A percentile compares a stretch with the other conserved stretches of the same genome.
These are phyloP conservation scores for Ochotona princeps DNA, from an alignment of 2,113 vertebrate genomes.

Conservation along the genomic window DNA sequence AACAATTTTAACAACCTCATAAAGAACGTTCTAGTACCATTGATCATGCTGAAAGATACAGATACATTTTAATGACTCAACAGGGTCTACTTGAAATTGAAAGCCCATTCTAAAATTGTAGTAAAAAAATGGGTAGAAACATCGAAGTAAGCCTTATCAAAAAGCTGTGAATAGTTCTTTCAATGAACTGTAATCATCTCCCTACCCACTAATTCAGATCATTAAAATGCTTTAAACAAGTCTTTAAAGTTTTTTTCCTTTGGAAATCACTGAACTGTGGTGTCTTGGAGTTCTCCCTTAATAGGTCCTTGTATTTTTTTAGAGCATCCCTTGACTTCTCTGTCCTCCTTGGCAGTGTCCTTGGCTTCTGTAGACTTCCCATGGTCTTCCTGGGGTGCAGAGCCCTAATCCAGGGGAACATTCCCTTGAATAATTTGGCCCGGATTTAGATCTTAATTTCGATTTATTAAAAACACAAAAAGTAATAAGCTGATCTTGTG, in stretches of 20 bases:
- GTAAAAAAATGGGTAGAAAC: conserved; percentile 54
- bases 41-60: conserved; percentile 75
- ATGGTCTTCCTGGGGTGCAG: background rate
- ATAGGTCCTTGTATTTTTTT: background rate
- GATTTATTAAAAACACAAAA: conserved; percentile 42
- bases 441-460: background rate
- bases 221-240: conserved; percentile 53
- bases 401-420: background rate
- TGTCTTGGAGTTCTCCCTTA: background rate
- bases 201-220: background rate
- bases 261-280: conserved; percentile 4
- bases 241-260: conserved; percentile 29
- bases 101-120: conserved; percentile 72
- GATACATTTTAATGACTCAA: conserved; percentile 82
- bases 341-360: background rate
- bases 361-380: background rate
- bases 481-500: background rate
- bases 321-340: background rate
- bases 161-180: conserved; percentile 44
- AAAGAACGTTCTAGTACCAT: conserved; percentile 75
- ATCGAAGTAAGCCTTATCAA: conserved; percentile 62
- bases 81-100: conserved; percentile 75
- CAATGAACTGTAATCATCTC: background rate
- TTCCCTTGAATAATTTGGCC: background rate
- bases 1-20: conserved; percentile 80